Percentiles rank a stretch among this genome's conserved stretches.
Evolutionary conservation across 92 coral and sea anemone species (phyloP).

Genomic region (Porites divaricata): DNA sequence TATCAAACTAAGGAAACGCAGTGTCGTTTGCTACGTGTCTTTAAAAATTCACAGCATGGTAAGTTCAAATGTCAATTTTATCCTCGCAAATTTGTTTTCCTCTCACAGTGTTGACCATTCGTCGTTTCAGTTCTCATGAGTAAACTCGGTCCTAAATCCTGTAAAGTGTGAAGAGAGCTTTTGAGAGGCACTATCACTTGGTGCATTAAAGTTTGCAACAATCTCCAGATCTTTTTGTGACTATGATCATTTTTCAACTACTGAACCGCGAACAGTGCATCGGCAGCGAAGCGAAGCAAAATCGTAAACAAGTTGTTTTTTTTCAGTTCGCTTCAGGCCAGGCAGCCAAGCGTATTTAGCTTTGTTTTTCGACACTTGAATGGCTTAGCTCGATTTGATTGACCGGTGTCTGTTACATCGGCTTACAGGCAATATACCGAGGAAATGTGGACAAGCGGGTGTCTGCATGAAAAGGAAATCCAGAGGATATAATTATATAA

Average conservation of each 20-base stretch:
- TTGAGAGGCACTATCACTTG: too few species aligned
- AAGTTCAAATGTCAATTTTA: too few species aligned
- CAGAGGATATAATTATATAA: constrained; percentile 13
- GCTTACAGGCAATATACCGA: neutral
- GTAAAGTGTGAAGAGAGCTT: too few species aligned
- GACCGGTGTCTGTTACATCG: neutral
- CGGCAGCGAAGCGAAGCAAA: neutral
- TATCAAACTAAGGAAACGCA: constrained; percentile 12
- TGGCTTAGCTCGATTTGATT: constrained; percentile 16
- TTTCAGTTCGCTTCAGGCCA: neutral
- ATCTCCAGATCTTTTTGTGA: too few species aligned
- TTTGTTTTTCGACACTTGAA: constrained; percentile 1
- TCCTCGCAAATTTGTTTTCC: too few species aligned
- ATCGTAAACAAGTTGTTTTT: constrained; percentile 20
- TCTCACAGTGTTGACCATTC: too few species aligned
- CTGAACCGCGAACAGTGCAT: neutral
- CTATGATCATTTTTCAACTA: neutral
- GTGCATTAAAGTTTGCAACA: too few species aligned
- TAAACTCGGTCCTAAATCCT: too few species aligned
- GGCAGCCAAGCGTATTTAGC: constrained; percentile 2
- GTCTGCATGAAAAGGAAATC: neutral
- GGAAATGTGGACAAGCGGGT: neutral
- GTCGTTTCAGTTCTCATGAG: too few species aligned
- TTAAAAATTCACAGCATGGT: neutral
- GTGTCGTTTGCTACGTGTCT: neutral